Evolutionary conservation across 2,113 vertebrate species (phyloP).

Genomic region (Pomatostomus ruficeps): DNA sequence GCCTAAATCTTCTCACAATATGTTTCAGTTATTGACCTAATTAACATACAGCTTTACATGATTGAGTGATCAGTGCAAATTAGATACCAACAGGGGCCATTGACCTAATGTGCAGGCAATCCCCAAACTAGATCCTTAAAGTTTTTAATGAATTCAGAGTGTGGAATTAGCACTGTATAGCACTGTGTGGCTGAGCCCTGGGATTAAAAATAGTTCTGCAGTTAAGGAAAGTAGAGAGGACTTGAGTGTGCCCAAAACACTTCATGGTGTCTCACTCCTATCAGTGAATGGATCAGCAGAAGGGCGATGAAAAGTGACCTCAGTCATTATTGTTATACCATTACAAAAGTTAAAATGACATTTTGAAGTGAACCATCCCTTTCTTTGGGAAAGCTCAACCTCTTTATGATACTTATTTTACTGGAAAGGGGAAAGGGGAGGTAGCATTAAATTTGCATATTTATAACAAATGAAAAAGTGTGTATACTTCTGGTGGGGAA

Average conservation of each 20-base stretch:
- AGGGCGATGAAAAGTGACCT: not conserved
- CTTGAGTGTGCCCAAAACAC: not conserved
- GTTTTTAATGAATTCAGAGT: not conserved
- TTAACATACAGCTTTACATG: conserved; percentile 1
- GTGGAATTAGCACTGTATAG: not conserved
- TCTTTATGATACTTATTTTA: not conserved
- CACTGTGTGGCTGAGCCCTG: not conserved
- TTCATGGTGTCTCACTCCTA: not conserved
- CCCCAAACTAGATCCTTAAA: not conserved
- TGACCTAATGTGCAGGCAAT: not conserved
- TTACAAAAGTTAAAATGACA: not conserved
- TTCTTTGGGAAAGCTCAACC: not conserved
- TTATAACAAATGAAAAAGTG: not conserved
- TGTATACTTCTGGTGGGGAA: not conserved
- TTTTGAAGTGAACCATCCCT: not conserved
- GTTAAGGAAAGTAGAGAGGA: not conserved
- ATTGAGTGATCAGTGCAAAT: not conserved
- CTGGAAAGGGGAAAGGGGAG: not conserved
- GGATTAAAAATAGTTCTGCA: not conserved
- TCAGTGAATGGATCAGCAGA: not conserved
- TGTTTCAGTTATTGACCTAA: not conserved
- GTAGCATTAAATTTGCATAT: not conserved
- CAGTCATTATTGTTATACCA: not conserved
- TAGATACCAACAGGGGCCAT: not conserved
- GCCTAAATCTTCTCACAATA: not conserved